A percentile compares a stretch with the other conserved stretches of the same genome.
Evolutionary conservation across 2,888 invertebrate species (phyloP).

Genomic region (Disparrhopalites patrizii): DNA sequence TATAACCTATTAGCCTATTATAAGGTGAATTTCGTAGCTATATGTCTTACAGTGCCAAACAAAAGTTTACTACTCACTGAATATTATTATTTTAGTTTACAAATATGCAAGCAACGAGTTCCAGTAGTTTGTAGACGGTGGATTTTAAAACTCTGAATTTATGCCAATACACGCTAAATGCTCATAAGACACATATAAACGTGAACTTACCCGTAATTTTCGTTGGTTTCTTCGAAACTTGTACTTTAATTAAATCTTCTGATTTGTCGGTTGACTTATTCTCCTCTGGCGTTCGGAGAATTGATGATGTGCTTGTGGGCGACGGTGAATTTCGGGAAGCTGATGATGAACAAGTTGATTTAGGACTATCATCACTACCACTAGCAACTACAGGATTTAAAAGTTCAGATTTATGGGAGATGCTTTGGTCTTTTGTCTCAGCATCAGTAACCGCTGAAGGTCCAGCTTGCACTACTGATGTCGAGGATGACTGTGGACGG

Average conservation of each 20-base stretch:
- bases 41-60: no score
- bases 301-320: not conserved
- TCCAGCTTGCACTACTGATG: not conserved
- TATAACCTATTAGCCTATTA: no score
- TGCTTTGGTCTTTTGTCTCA: not conserved
- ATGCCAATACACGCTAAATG: no score
- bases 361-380: not conserved
- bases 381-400: not conserved
- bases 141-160: no score
- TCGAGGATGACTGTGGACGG: not conserved
- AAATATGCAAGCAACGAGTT: no score
- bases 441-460: not conserved
- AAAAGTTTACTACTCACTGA: no score
- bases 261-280: slow-evolving; percentile 1
- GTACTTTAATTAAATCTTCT: slow-evolving; percentile 1
- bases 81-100: no score
- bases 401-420: not conserved
- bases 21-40: no score
- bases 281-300: not conserved
- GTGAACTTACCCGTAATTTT: slow-evolving; percentile 5
- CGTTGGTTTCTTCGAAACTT: slow-evolving; percentile 8
- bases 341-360: not conserved
- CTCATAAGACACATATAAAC: no score
- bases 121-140: no score
- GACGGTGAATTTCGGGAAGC: not conserved